phyloP scores from a whole-genome alignment of 2,113 vertebrate species.

The Sceloporus tristichus region DNA sequence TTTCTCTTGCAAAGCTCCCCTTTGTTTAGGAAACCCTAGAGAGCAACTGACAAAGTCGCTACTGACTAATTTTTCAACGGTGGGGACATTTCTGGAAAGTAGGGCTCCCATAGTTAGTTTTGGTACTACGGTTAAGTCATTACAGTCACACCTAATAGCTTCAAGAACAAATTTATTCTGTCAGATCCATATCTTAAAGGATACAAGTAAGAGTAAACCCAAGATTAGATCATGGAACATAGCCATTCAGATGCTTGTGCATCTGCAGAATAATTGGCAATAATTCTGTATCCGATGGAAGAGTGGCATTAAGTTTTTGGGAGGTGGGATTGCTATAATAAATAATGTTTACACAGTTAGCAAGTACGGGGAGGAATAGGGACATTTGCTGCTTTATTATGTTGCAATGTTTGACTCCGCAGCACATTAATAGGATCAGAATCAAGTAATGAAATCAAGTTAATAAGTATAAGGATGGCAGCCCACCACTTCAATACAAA shows the following conservation, averaged over 20 bases:
- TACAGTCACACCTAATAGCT: not conserved
- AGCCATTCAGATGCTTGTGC: not conserved
- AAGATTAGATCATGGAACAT: not conserved
- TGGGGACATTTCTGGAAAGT: not conserved
- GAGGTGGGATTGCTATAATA: too few species aligned
- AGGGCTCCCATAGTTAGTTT: not conserved
- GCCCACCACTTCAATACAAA: too few species aligned
- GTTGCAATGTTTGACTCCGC: too few species aligned
- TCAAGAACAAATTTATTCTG: not conserved
- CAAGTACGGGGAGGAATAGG: not conserved
- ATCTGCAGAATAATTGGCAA: not conserved
- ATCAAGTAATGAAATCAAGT: too few species aligned
- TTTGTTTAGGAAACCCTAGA: not conserved
- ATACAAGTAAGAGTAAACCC: not conserved
- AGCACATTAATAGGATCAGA: too few species aligned
- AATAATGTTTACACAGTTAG: not conserved
- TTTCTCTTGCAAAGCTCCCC: not conserved
- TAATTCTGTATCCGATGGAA: not conserved
- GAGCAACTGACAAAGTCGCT: not conserved
- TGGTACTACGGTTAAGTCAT: not conserved
- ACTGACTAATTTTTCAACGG: not conserved
- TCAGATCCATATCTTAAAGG: not conserved
- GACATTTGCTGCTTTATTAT: too few species aligned
- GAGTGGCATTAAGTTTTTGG: not conserved
- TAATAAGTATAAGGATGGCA: too few species aligned